Evolutionary conservation across 64 coral and sea anemone species (phyloP).

Genomic region (Montipora efflorescens): DNA sequence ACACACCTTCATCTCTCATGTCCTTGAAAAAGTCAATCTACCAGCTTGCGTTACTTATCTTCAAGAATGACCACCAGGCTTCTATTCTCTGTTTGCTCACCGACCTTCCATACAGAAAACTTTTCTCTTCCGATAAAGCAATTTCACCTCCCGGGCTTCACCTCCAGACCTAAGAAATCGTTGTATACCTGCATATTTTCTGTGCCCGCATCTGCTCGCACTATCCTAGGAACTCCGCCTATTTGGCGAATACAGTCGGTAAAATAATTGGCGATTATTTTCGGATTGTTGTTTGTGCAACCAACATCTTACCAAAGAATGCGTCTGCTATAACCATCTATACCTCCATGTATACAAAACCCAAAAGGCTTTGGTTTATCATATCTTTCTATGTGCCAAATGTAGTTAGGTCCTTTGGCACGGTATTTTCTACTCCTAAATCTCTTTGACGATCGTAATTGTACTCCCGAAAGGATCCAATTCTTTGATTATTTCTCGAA

Average conservation of each 20-base stretch:
- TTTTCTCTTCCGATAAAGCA: conserved; percentile 40
- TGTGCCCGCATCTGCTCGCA: conserved; percentile 29
- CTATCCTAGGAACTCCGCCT: conserved; percentile 57
- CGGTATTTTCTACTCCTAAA: background rate
- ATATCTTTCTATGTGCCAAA: background rate
- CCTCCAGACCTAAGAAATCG: conserved; percentile 36
- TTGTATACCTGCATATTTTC: conserved; percentile 61
- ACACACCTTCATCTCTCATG: conserved; percentile 39
- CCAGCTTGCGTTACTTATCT: conserved; percentile 46
- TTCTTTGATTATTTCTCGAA: conserved; percentile 8
- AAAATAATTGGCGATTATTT: conserved; percentile 31
- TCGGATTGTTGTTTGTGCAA: conserved; percentile 33
- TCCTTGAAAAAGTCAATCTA: conserved; percentile 52
- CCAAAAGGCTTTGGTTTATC: background rate
- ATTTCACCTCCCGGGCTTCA: background rate
- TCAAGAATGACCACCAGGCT: conserved; percentile 30
- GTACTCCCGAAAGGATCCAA: background rate
- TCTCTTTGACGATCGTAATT: conserved; percentile 3
- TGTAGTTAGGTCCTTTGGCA: background rate
- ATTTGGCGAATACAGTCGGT: conserved; percentile 31
- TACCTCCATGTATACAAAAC: background rate
- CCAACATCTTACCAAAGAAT: conserved; percentile 44
- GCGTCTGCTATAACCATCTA: conserved; percentile 10
- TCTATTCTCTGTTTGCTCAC: conserved; percentile 52
- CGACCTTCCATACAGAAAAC: conserved; percentile 36